Conservation (phyloP, 1,140 invertebrate species). For the Brachionus koreanus region DNA sequence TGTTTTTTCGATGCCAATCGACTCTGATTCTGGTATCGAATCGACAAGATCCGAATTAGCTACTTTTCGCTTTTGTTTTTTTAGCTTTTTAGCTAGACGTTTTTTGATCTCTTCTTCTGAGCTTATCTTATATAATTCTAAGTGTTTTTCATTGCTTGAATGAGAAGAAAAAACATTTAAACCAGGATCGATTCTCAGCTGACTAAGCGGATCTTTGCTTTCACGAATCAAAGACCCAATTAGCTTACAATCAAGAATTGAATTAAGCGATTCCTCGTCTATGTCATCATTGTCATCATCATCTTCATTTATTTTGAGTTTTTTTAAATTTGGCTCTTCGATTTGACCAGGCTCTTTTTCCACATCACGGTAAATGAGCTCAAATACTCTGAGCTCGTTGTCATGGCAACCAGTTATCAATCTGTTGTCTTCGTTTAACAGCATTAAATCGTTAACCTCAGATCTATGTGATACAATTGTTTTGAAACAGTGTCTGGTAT, state of each 20-base stretch:
- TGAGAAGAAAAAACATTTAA: conserved; percentile 73
- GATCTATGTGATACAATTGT: conserved; percentile 68
- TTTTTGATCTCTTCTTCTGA: conserved; percentile 69
- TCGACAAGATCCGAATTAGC: conserved; percentile 44
- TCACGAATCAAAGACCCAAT: conserved; percentile 63
- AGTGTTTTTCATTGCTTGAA: conserved; percentile 69
- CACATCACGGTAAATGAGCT: conserved; percentile 10
- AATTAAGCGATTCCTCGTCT: background rate
- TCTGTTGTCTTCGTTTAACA: conserved; percentile 73
- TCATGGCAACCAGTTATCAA: conserved; percentile 81
- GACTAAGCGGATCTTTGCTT: conserved; percentile 66
- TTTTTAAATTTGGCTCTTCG: conserved; percentile 28
- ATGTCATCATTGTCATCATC: conserved; percentile 45
- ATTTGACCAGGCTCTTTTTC: background rate
- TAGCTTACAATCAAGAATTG: conserved; percentile 50
- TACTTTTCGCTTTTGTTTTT: conserved; percentile 62
- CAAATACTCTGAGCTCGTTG: conserved; percentile 78
- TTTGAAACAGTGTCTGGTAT: conserved; percentile 89
- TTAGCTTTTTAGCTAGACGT: conserved; percentile 68
- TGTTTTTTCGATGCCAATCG: conserved; percentile 47
- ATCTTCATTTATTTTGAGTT: conserved; percentile 43
- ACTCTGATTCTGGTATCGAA: conserved; percentile 44
- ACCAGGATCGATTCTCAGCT: conserved; percentile 59
- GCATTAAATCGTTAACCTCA: conserved; percentile 66
- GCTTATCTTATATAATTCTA: conserved; percentile 80